Evolutionary conservation across 2,797 vertebrate genomes (phyloP).

Genomic region (Tiaroga cobitis): DNA sequence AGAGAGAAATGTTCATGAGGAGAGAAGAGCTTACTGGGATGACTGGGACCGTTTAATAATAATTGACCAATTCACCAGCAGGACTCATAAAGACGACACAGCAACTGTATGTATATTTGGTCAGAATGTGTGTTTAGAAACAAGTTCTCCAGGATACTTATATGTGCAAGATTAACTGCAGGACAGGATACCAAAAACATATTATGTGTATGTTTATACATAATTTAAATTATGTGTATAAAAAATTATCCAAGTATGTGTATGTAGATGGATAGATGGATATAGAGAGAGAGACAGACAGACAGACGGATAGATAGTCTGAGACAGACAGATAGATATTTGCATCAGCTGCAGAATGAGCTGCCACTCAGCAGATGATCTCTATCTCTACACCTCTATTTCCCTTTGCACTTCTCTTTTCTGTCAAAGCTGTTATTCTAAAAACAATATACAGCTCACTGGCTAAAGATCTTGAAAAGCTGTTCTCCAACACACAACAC

Average conservation of each 20-base stretch:
- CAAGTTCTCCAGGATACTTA: not conserved
- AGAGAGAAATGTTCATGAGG: constrained; percentile 23
- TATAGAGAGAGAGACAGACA: not conserved
- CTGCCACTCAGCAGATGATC: constrained; percentile 46
- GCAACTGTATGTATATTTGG: not conserved
- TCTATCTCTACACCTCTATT: constrained; percentile 38
- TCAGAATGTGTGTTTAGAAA: not conserved
- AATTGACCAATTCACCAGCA: not conserved
- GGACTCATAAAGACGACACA: not conserved
- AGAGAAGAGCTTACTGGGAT: constrained; percentile 10
- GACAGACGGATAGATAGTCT: not conserved
- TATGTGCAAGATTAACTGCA: not conserved
- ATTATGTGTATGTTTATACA: too few species aligned
- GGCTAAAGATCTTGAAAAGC: constrained; percentile 45
- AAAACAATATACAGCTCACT: constrained; percentile 26
- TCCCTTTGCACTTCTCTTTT: constrained; percentile 37
- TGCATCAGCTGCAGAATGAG: not conserved
- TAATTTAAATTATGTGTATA: too few species aligned
- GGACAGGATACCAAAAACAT: not conserved
- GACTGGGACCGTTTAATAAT: constrained; percentile 15
- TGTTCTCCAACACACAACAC: constrained; percentile 27
- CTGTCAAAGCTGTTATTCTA: constrained; percentile 49
- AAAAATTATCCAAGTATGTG: too few species aligned
- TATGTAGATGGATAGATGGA: too few species aligned
- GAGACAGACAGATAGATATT: not conserved